Conservation (phyloP, 2,113 vertebrate genomes). For the Pheucticus melanocephalus region DNA sequence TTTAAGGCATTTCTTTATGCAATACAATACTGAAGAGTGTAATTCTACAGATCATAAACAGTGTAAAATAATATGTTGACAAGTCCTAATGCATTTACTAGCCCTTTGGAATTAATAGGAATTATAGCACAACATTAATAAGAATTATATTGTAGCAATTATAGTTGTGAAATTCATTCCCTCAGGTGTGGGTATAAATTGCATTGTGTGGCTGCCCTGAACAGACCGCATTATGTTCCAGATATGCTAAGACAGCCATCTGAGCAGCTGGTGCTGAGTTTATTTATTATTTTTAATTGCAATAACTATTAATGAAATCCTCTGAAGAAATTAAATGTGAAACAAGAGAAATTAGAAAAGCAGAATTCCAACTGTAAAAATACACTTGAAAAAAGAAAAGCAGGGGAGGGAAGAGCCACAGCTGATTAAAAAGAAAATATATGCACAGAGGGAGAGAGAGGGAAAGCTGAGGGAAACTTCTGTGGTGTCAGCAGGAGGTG, state of each 20-base stretch:
- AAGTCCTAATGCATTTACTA: conserved; percentile 84
- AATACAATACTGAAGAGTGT: conserved; percentile 71
- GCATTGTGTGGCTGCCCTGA: conserved; percentile 67
- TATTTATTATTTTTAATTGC: conserved; percentile 74
- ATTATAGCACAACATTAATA: conserved; percentile 81
- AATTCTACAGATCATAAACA: conserved; percentile 84
- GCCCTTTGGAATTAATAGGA: conserved; percentile 81
- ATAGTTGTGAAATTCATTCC: conserved; percentile 76
- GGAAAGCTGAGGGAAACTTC: conserved; percentile 31
- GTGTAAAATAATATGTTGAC: conserved; percentile 84
- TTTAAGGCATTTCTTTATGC: conserved; percentile 67
- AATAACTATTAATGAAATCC: conserved; percentile 69
- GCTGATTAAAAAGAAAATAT: conserved; percentile 49
- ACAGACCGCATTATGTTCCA: conserved; percentile 49
- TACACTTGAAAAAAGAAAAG: background rate
- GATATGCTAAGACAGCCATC: conserved; percentile 61
- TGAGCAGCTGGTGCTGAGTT: conserved; percentile 73
- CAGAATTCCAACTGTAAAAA: conserved; percentile 49
- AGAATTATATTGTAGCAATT: conserved; percentile 81
- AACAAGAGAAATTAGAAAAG: conserved; percentile 49
- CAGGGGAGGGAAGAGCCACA: conserved; percentile 6
- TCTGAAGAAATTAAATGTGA: conserved; percentile 63
- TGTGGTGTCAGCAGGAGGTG: conserved; percentile 42
- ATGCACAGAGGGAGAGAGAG: background rate
- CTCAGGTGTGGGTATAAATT: conserved; percentile 77